Conservation (phyloP, 2,888 invertebrate species). For the Nesidiocoris tenuis region DNA sequence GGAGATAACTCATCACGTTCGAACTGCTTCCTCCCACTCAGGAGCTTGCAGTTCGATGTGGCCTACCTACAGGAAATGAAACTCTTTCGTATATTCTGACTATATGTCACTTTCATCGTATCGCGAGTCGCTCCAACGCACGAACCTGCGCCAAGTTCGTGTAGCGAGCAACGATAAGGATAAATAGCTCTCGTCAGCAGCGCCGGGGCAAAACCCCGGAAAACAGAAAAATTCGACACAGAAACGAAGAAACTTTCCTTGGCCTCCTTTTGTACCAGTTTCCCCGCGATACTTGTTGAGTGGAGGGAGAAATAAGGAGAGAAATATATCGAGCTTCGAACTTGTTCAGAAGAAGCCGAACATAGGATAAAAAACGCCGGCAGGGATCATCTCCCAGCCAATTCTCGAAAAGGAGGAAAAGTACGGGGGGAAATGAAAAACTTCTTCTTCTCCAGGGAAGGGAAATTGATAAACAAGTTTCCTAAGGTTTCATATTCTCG, state of each 20-base stretch:
- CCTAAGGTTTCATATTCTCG: conserved; percentile 34
- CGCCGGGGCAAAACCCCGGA: neutral
- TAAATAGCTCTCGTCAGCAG: neutral
- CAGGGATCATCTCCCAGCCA: neutral
- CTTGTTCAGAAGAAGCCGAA: neutral
- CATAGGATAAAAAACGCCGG: neutral
- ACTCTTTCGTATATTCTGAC: neutral
- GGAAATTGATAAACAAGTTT: conserved; percentile 37
- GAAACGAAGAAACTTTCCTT: neutral
- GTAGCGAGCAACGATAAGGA: neutral
- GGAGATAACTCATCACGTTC: neutral
- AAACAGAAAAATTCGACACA: neutral
- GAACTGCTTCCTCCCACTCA: neutral
- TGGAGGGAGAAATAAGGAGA: neutral
- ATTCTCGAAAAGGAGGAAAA: neutral
- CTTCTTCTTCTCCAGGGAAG: conserved; percentile 14
- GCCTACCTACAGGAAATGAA: neutral
- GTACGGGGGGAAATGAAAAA: conserved; percentile 3
- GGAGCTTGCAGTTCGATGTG: neutral
- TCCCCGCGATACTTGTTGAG: neutral
- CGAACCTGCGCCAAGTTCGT: neutral
- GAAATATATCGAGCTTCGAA: neutral
- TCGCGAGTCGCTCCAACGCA: neutral
- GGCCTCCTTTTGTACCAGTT: neutral
- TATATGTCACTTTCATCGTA: neutral